phyloP scores from a whole-genome alignment of 2,888 invertebrate genomes.

The Diarsia mendica region DNA sequence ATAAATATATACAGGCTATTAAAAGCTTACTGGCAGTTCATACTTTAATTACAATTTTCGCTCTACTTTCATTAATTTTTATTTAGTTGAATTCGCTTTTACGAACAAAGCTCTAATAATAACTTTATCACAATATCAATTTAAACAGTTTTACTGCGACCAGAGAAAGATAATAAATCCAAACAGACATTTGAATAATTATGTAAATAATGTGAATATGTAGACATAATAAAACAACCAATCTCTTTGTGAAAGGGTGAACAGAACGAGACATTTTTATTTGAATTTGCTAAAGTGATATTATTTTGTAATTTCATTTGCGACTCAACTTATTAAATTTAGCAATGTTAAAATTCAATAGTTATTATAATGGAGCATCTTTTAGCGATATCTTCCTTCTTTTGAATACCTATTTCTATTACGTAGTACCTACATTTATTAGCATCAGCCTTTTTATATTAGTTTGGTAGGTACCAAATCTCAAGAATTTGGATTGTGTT shows the following conservation, averaged over 20 bases:
- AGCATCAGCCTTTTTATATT: background rate
- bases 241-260: constrained; percentile 12
- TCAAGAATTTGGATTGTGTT: background rate
- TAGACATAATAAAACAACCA: constrained; percentile 24
- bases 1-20: too few relatives aligned
- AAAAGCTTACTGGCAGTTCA: background rate
- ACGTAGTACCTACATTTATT: background rate
- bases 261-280: background rate
- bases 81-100: background rate
- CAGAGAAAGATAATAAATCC: background rate
- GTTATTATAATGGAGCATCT: background rate
- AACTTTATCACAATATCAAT: background rate
- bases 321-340: background rate
- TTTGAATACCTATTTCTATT: background rate
- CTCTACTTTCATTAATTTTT: background rate
- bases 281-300: background rate
- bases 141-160: background rate
- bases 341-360: background rate
- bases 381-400: background rate
- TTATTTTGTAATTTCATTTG: background rate
- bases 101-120: background rate
- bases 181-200: constrained; percentile 2
- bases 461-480: background rate
- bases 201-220: constrained; percentile 11
- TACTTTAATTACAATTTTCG: background rate